These are phyloP conservation scores for Agapornis roseicollis DNA, from an alignment of 2,113 vertebrate species.

Conservation along the genomic window DNA sequence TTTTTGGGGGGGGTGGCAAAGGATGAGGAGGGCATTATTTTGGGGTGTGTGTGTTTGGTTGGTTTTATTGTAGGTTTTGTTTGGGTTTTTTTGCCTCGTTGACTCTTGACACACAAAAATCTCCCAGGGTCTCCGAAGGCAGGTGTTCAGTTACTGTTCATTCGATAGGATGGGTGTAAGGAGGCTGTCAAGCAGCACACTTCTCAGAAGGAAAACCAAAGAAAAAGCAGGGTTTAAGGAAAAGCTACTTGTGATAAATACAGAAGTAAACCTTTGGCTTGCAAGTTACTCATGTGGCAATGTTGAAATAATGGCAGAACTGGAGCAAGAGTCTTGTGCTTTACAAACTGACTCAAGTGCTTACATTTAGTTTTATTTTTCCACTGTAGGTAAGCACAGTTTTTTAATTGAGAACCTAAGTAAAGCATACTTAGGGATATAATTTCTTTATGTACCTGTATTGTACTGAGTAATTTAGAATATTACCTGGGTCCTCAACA, in stretches of 20 bases:
- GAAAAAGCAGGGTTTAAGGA: not conserved
- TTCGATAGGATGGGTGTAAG: not conserved
- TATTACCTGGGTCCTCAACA: not conserved
- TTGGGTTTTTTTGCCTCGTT: not conserved
- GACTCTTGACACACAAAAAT: not conserved
- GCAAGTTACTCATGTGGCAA: constrained; percentile 22
- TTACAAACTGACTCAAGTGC: not conserved
- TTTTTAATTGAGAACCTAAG: not conserved
- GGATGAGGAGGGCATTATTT: not conserved
- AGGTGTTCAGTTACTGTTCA: not conserved
- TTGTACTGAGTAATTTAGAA: not conserved
- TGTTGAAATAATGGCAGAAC: constrained; percentile 41
- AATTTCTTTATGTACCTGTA: not conserved
- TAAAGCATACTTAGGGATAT: not conserved
- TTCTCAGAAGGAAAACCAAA: not conserved
- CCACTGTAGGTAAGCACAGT: not conserved
- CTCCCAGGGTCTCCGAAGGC: not conserved
- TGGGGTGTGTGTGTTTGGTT: too few relatives aligned
- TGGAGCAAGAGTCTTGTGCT: constrained; percentile 15
- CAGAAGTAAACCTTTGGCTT: constrained; percentile 13
- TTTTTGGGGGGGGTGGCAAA: fast-evolving
- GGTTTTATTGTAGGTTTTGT: not conserved
- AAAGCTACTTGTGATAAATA: not conserved
- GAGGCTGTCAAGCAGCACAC: not conserved
- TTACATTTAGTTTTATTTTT: not conserved